phyloP scores from a whole-genome alignment of 2,888 invertebrate species.

The Agonum fuliginosum region DNA sequence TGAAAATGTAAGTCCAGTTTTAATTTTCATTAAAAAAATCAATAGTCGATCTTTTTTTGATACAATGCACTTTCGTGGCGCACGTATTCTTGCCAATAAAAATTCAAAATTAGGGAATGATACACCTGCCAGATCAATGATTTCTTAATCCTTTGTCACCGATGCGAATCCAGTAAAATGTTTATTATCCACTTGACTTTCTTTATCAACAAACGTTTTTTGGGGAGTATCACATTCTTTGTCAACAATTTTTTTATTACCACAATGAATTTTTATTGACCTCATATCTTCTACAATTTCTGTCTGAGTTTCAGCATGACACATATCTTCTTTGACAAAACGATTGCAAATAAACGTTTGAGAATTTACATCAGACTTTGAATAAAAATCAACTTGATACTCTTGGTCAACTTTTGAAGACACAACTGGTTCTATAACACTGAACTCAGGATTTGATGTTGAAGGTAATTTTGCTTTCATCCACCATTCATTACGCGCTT shows the following conservation, averaged over 20 bases:
- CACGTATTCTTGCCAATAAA: conserved; percentile 46
- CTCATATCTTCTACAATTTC: conserved; percentile 34
- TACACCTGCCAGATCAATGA: conserved; percentile 62
- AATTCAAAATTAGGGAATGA: conserved; percentile 60
- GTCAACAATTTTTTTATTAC: conserved; percentile 33
- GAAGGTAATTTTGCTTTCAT: conserved; percentile 4
- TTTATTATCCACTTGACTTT: conserved; percentile 26
- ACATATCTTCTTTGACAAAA: conserved; percentile 42
- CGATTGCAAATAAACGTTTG: conserved; percentile 60
- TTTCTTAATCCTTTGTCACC: conserved; percentile 60
- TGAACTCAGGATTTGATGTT: background rate
- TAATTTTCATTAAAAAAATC: no score
- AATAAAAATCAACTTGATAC: conserved; percentile 57
- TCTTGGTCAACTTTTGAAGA: conserved; percentile 51
- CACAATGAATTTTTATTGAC: background rate
- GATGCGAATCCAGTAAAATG: conserved; percentile 60
- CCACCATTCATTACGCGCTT: conserved; percentile 48
- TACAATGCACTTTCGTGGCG: background rate
- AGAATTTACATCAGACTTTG: background rate
- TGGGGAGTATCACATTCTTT: conserved; percentile 54
- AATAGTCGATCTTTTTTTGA: background rate
- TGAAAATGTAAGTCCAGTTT: no score
- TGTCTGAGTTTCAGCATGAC: conserved; percentile 60
- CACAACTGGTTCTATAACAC: background rate
- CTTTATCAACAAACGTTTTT: conserved; percentile 33